These are phyloP conservation scores for Nemotelus pantherinus DNA, from an alignment of 2,888 invertebrate genomes.

Conservation along the genomic window DNA sequence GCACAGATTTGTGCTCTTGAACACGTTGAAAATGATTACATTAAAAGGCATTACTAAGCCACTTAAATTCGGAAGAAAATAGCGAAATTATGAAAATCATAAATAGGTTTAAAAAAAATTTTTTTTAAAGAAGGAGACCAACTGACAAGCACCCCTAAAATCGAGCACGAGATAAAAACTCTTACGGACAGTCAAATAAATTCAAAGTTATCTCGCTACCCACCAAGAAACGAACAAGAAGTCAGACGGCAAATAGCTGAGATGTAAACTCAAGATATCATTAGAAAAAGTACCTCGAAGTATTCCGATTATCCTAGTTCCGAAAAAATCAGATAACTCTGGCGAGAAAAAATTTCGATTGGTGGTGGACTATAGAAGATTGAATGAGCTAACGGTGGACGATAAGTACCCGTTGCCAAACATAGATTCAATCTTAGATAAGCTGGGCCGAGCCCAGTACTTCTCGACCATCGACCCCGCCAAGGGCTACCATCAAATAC, in stretches of 20 bases:
- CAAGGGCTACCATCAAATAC: conserved; percentile 48
- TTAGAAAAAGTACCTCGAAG: conserved; percentile 39
- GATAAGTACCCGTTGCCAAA: background rate
- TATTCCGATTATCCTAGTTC: conserved; percentile 44
- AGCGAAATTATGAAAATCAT: conserved; percentile 20
- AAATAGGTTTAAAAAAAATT: conserved; percentile 13
- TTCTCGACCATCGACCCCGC: conserved; percentile 47
- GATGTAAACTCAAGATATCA: conserved; percentile 44
- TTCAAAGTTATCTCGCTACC: conserved; percentile 35
- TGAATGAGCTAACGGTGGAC: conserved; percentile 42
- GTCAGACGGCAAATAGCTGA: conserved; percentile 35
- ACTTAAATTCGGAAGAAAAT: background rate
- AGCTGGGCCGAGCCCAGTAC: conserved; percentile 47
- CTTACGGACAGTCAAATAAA: conserved; percentile 42
- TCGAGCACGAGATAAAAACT: conserved; percentile 37
- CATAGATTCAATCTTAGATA: background rate
- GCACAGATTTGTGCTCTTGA: background rate
- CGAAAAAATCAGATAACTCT: conserved; percentile 44
- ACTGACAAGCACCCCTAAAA: conserved; percentile 29
- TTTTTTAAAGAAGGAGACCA: conserved; percentile 42
- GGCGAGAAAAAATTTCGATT: conserved; percentile 45
- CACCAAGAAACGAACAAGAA: conserved; percentile 42
- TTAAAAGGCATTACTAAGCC: background rate
- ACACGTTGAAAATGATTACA: background rate
- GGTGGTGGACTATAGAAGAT: conserved; percentile 45